Percentiles rank a stretch among this genome's conserved stretches.
Evolutionary conservation across 2,113 vertebrate species (phyloP).

Genomic region (Salvelinus alpinus): DNA sequence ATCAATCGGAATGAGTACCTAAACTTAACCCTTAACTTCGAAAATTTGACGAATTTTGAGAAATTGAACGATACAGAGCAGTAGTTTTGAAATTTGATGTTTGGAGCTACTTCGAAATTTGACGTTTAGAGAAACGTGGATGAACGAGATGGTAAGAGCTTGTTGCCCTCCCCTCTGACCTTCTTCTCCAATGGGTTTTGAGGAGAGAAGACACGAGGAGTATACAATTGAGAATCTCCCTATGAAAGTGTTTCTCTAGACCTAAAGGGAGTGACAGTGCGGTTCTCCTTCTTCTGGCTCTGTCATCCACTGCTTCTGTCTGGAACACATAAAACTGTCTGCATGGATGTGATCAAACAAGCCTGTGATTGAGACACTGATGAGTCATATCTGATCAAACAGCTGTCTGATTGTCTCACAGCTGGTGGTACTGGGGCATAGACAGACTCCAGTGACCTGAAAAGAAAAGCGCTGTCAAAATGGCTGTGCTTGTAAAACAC

Average conservation of each 20-base stretch:
- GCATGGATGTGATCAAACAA: constrained; percentile 5
- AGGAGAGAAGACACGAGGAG: background rate
- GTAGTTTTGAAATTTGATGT: too few species aligned
- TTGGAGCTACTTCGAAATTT: too few species aligned
- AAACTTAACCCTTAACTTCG: too few species aligned
- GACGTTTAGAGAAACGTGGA: too few species aligned
- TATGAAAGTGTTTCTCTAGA: background rate
- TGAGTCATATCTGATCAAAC: constrained; percentile 19
- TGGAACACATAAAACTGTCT: background rate
- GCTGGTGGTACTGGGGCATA: constrained; percentile 23
- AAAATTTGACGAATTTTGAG: too few species aligned
- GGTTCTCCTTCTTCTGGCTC: background rate
- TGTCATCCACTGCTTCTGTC: constrained; percentile 12
- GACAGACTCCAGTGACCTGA: constrained; percentile 39
- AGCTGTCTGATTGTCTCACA: constrained; percentile 24
- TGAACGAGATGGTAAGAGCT: too few species aligned
- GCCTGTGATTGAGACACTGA: constrained; percentile 14
- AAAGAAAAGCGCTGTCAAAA: constrained; percentile 17
- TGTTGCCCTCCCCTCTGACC: too few species aligned
- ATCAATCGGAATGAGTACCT: too few species aligned
- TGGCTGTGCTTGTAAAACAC: too few species aligned
- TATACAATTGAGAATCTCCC: background rate
- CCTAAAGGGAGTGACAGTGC: constrained; percentile 3
- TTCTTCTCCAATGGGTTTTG: too few species aligned
- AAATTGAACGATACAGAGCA: too few species aligned